Percentiles rank a stretch among this genome's conserved stretches.
These are phyloP conservation scores for Machimus rusticus DNA, from an alignment of 2,888 invertebrate species.

Conservation along the genomic window DNA sequence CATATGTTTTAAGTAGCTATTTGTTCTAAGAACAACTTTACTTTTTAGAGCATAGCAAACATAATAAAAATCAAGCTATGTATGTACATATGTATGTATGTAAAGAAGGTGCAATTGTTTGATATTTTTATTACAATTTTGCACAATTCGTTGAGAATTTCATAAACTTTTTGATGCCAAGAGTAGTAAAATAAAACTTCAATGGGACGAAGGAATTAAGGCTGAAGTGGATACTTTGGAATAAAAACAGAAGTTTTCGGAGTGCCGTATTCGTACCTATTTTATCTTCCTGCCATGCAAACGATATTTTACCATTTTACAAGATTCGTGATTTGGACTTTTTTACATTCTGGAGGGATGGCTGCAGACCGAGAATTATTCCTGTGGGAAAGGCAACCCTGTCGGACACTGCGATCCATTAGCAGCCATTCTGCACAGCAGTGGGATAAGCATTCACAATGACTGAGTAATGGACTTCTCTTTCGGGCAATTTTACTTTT, in stretches of 20 bases:
- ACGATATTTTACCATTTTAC: not conserved
- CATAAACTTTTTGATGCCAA: too few species aligned
- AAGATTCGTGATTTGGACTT: not conserved
- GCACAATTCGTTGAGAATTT: too few species aligned
- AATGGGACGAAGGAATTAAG: not conserved
- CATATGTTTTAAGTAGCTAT: too few species aligned
- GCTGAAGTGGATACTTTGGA: not conserved
- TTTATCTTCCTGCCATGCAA: not conserved
- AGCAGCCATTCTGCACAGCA: slow-evolving; percentile 27
- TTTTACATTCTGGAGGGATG: not conserved
- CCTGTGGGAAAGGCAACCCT: not conserved
- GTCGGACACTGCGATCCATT: slow-evolving; percentile 15
- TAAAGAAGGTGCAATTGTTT: not conserved
- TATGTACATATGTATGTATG: too few species aligned
- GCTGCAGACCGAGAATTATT: not conserved
- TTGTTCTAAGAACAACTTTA: too few species aligned
- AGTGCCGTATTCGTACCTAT: not conserved
- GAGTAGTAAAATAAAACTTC: not conserved
- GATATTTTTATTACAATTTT: too few species aligned
- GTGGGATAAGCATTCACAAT: slow-evolving; percentile 26
- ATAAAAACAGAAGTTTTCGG: not conserved
- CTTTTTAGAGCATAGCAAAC: too few species aligned
- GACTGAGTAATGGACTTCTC: slow-evolving; percentile 32
- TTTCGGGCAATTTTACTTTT: slow-evolving; percentile 22
- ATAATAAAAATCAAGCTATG: too few species aligned